Percentiles rank a stretch among this genome's conserved stretches.
phyloP scores from a whole-genome alignment of 2,113 vertebrate genomes.

The Acanthochromis polyacanthus region DNA sequence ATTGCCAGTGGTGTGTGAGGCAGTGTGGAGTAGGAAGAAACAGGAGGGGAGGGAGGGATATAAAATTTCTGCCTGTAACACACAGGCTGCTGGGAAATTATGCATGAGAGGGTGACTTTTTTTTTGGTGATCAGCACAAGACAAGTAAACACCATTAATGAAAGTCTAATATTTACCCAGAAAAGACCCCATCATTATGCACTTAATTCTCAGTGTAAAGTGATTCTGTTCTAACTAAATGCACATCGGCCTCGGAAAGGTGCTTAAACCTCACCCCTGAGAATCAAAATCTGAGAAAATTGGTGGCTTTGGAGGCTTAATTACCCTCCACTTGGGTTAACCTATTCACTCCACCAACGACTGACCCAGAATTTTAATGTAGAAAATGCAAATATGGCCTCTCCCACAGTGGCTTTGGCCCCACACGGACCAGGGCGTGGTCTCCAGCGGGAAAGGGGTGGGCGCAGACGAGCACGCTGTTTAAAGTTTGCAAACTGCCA shows the following conservation, averaged over 20 bases:
- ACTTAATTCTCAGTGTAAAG: not conserved
- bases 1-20: slow-evolving; percentile 42
- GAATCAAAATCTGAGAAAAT: slow-evolving; percentile 23
- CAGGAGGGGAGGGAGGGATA: not conserved
- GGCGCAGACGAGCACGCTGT: slow-evolving; percentile 49
- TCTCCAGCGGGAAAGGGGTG: slow-evolving; percentile 7
- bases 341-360: slow-evolving; percentile 39
- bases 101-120: slow-evolving; percentile 51
- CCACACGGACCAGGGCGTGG: slow-evolving; percentile 64
- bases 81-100: slow-evolving; percentile 47
- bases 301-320: slow-evolving; percentile 12
- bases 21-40: slow-evolving; percentile 1
- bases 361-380: slow-evolving; percentile 50
- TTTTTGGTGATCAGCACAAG: slow-evolving; percentile 26
- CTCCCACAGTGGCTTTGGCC: slow-evolving; percentile 14
- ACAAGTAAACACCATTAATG: slow-evolving; percentile 45
- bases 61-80: slow-evolving; percentile 4
- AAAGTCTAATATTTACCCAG: not conserved
- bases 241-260: not conserved
- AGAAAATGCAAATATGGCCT: slow-evolving; percentile 54
- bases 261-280: slow-evolving; percentile 3
- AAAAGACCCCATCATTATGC: slow-evolving; percentile 12
- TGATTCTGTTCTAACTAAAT: not conserved
- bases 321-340: slow-evolving; percentile 45
- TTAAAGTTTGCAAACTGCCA: slow-evolving; percentile 72